Conservation (phyloP, 2,113 vertebrate genomes). For the Xyrauchen texanus region DNA sequence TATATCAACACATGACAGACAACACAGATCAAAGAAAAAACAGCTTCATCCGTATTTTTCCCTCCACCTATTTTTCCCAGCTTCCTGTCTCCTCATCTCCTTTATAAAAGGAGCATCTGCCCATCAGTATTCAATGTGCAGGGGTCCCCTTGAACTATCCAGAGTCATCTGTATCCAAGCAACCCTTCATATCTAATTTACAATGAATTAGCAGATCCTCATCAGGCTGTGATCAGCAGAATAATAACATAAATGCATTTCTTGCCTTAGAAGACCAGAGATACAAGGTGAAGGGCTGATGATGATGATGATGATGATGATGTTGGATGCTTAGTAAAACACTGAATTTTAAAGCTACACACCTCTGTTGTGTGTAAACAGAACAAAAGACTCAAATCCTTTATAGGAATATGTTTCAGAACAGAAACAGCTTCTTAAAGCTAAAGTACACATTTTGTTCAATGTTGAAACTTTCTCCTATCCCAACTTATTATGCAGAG, state of each 20-base stretch:
- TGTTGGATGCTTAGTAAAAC: not conserved
- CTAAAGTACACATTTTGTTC: too few relatives aligned
- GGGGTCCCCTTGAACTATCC: slow-evolving; percentile 78
- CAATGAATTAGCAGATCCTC: slow-evolving; percentile 82
- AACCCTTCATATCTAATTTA: slow-evolving; percentile 88
- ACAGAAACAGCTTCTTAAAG: too few relatives aligned
- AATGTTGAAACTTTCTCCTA: too few relatives aligned
- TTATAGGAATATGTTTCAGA: too few relatives aligned
- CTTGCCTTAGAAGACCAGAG: slow-evolving; percentile 56
- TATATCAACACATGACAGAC: too few relatives aligned
- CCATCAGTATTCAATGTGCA: slow-evolving; percentile 83
- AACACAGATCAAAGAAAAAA: slow-evolving; percentile 4
- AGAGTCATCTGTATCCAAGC: slow-evolving; percentile 85
- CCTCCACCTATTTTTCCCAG: slow-evolving; percentile 44
- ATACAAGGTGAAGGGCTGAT: not conserved
- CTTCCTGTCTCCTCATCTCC: slow-evolving; percentile 51
- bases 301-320: too few relatives aligned
- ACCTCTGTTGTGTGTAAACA: not conserved
- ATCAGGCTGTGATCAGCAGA: slow-evolving; percentile 84
- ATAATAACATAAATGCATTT: slow-evolving; percentile 83
- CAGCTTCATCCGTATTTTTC: slow-evolving; percentile 40
- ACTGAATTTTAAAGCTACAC: not conserved
- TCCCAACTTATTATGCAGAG: too few relatives aligned
- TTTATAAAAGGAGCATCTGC: slow-evolving; percentile 67
- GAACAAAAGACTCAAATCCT: not conserved